Evolutionary conservation across 2,113 vertebrate genomes (phyloP), one percentile per base, ranked within the genome.

Genomic region (Corythaixoides concolor): DNA sequence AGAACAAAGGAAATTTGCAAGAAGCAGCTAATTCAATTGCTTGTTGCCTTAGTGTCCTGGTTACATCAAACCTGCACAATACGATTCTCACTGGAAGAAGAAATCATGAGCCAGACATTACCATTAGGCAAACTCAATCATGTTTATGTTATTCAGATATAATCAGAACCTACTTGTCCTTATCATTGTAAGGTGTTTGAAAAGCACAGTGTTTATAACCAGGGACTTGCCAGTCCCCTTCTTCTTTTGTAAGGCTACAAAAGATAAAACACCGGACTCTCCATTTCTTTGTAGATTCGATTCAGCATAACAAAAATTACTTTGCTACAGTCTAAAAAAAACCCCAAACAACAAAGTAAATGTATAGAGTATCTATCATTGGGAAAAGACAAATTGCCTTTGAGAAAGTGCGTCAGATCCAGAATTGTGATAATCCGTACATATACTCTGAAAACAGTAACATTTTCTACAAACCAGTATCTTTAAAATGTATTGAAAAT

Each of bases 81-180:
- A 37, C 23, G 41, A 89, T 69, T 92, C 85, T 91, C 75, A 23
- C 53, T 97, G 94, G 92, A 97, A 96, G 85, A 88, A 92, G 75
- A 86, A 93, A 88, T 86, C 81, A 67, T 10, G 60, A 96, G 82
- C 75, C 85, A 97, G 95, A 92, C 92, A 94, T 88, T 92, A 97
- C 92, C 94, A 95, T 95, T 82, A 97, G 77, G 90, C 70, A 97
- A 97, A 98, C 86, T 97, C 95, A 97, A 81, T 97, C 88, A 68
- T 28, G 43, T 95, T 93, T 96, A 73, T 92, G 90, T 93, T 95
- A 95, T 96, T 97, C 93, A 93, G 90, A 95, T 97, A 95, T 81
- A 97, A 97, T 85, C 78, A 94, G 89, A 95, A 95, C 43, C 91
- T 96, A 73, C n/a, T 56, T 84, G 70, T 81, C 26, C 74, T 86